Evolutionary conservation across 2,888 invertebrate genomes (phyloP).

Genomic region (Strigamia transsilvanica): DNA sequence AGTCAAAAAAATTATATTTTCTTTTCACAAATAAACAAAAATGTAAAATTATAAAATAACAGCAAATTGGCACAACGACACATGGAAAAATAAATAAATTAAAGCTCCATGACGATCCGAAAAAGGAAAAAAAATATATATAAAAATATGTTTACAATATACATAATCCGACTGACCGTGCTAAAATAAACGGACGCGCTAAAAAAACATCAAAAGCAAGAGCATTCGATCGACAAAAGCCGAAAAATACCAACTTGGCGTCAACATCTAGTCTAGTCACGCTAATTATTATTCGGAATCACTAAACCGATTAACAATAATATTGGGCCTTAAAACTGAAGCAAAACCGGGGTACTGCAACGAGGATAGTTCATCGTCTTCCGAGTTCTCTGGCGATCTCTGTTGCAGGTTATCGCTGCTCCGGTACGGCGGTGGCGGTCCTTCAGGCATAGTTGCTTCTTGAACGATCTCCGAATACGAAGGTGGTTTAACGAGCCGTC

Average conservation of each 20-base stretch:
- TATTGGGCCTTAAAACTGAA: constrained; percentile 48
- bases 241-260: background rate
- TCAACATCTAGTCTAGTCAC: background rate
- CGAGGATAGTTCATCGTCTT: background rate
- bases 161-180: background rate
- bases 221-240: background rate
- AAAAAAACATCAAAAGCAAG: background rate
- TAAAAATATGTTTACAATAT: background rate
- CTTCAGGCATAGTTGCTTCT: constrained; percentile 62
- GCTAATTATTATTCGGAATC: constrained; percentile 48
- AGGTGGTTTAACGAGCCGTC: constrained; percentile 64
- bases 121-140: background rate
- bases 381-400: background rate
- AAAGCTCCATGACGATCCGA: background rate
- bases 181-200: background rate
- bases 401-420: constrained; percentile 59
- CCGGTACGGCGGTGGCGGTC: constrained; percentile 68
- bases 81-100: background rate
- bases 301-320: constrained; percentile 50
- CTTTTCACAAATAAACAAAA: background rate
- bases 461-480: constrained; percentile 65
- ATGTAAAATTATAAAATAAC: background rate
- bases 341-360: background rate
- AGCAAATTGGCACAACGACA: background rate
- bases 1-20: no score